phyloP scores from a whole-genome alignment of 2,797 vertebrate species.

The Microctenopoma steveboyesi region DNA sequence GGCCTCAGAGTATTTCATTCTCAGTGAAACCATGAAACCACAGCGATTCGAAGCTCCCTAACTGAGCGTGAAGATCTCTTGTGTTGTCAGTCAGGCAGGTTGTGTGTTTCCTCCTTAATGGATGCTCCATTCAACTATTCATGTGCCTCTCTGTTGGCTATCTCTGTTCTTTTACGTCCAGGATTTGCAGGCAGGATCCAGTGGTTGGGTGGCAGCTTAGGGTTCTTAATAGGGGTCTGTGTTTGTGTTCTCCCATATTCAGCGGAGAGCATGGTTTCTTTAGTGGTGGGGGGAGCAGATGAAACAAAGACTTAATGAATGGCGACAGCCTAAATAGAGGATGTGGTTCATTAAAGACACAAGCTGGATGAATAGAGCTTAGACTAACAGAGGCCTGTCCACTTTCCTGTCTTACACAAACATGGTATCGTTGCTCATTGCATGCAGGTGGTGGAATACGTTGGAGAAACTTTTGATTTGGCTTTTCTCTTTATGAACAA shows the following conservation, averaged over 20 bases:
- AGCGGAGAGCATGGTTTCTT: constrained; percentile 74
- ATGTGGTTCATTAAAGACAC: constrained; percentile 86
- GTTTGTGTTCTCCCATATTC: constrained; percentile 77
- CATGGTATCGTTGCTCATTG: constrained; percentile 53
- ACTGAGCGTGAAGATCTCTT: constrained; percentile 73
- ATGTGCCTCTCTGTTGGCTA: constrained; percentile 44
- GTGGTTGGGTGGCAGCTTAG: constrained; percentile 69
- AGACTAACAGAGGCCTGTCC: constrained; percentile 76
- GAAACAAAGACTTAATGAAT: constrained; percentile 84
- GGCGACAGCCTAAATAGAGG: constrained; percentile 80
- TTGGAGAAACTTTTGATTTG: constrained; percentile 41
- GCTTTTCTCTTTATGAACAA: constrained; percentile 10
- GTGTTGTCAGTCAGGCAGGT: constrained; percentile 62
- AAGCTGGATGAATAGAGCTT: constrained; percentile 80
- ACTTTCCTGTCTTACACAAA: constrained; percentile 65
- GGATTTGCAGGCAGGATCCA: constrained; percentile 64
- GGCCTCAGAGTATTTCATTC: constrained; percentile 30
- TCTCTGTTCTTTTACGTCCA: constrained; percentile 37
- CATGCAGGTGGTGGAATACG: constrained; percentile 58
- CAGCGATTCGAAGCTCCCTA: constrained; percentile 57
- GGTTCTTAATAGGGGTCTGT: constrained; percentile 71
- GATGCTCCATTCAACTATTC: constrained; percentile 57
- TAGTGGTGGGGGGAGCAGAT: constrained; percentile 66
- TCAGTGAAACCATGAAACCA: constrained; percentile 52
- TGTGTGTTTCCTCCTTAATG: constrained; percentile 60